A percentile compares a stretch with the other conserved stretches of the same genome.
Evolutionary conservation across 2,888 invertebrate species (phyloP).

Genomic region (Campoplex nolae): DNA sequence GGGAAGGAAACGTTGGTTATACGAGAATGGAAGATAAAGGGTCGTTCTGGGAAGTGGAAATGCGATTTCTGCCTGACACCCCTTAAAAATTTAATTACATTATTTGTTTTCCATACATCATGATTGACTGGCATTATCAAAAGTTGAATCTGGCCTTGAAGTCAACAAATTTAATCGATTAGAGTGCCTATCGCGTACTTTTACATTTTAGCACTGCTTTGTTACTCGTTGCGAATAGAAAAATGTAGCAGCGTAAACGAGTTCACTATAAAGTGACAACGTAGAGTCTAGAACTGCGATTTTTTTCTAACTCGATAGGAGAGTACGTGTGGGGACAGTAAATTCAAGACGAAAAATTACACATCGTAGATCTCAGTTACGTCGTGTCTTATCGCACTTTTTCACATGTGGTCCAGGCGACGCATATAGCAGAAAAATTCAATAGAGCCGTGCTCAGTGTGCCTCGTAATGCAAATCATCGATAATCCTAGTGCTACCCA

Average conservation of each 20-base stretch:
- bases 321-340: background rate
- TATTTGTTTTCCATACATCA: background rate
- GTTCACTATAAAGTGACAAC: background rate
- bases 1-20: constrained; percentile 47
- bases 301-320: constrained; percentile 16
- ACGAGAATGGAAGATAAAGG: constrained; percentile 47
- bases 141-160: background rate
- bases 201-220: background rate
- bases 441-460: constrained; percentile 19
- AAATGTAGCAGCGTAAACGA: background rate
- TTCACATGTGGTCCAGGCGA: constrained; percentile 4
- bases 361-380: constrained; percentile 11
- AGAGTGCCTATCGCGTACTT: background rate
- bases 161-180: background rate
- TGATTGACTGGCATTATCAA: background rate
- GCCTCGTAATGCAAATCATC: constrained; percentile 48
- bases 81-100: background rate
- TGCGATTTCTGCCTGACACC: constrained; percentile 31
- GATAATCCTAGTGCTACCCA: constrained; percentile 15
- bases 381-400: constrained; percentile 57
- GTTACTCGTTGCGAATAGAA: background rate
- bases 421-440: constrained; percentile 25
- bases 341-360: constrained; percentile 35
- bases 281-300: background rate
- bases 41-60: constrained; percentile 4